Base-by-base conservation (phyloP, 2,888 invertebrate species). In the Habroteleia sp. region DNA sequence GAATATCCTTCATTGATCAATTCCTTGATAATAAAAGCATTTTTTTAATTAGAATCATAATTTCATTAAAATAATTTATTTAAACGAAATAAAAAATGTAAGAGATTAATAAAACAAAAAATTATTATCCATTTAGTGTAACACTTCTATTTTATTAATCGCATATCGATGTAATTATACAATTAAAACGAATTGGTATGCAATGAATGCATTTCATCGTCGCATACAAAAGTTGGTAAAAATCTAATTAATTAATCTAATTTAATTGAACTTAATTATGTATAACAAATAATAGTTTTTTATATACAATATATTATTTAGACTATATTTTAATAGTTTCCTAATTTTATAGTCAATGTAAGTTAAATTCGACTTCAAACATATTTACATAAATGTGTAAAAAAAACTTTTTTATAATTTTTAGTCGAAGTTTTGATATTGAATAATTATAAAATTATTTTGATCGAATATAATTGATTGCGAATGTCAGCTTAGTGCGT, bases 221-320 rank as follows among this genome's bases (percentile, higher is more conserved):
- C 54, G 25, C 27, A 71, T 71, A 71, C 54, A 71, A 71, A 71
- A 71, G 7, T 37, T 6, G 23, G 56, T 62, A 62, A 37, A 71
- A 71, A 71, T 54, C n/a, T n/a, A n/a, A n/a, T n/a, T n/a, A n/a
- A 62, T 69, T 60, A 60, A 27, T 60, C 60, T 69, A 58, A 69
- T 69, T 42, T 20, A 58, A 42, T 60, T 39, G 25, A 69, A 58
- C 58, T 50, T 69, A 69, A 52, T 29, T 8, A 7, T 48, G n/a
- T n/a, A n/a, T n/a, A 50, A 52, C 2, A 46, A 27, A 58, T 5
- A 27, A 56, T 33, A 25, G 11, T 42, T 10, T 16, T 31, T 56
- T 58, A 50, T 68, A 13, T 48, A 68, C 58, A 56, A 23, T 48
- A 29, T 33, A 63, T 11, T 31, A 62, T 48, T 31, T 7, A 39